Evolutionary conservation across 2,888 invertebrate species (phyloP).

Genomic region (Diachrysia chrysitis): DNA sequence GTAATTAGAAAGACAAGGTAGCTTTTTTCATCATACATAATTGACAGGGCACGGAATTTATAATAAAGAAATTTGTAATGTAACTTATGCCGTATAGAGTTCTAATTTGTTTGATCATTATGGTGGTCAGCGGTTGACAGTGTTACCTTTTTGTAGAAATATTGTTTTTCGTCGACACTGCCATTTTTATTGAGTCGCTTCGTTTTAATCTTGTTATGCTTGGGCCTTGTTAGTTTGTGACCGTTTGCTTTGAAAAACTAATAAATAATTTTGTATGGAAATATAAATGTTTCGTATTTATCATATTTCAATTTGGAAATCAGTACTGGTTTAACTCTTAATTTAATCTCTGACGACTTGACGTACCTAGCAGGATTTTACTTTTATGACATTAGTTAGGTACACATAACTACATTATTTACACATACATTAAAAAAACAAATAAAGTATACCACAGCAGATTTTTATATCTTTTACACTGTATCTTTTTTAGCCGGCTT

Average conservation of each 20-base stretch:
- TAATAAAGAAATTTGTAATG: constrained; percentile 36
- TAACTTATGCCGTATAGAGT: rapidly evolving
- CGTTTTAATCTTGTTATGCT: constrained; percentile 60
- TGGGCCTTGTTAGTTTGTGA: constrained; percentile 13
- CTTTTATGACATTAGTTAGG: too few relatives aligned
- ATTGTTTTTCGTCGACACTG: constrained; percentile 82
- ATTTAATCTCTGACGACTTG: not conserved
- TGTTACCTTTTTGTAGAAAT: constrained; percentile 76
- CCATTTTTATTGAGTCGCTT: constrained; percentile 77
- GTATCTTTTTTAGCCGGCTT: too few relatives aligned
- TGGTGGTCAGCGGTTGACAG: constrained; percentile 65
- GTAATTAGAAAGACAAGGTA: constrained; percentile 85
- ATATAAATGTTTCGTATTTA: constrained; percentile 12
- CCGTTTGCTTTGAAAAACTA: constrained; percentile 17
- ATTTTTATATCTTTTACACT: too few relatives aligned
- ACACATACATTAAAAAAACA: too few relatives aligned
- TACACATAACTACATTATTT: too few relatives aligned
- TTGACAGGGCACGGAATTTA: constrained; percentile 71
- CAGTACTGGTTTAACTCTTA: not conserved
- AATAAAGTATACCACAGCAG: too few relatives aligned
- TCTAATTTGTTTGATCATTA: constrained; percentile 24
- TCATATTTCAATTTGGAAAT: not conserved
- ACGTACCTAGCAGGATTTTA: too few relatives aligned
- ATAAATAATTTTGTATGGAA: constrained; percentile 27
- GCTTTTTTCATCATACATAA: constrained; percentile 80